A percentile compares a stretch with the other conserved stretches of the same genome.
These are phyloP conservation scores for Diachrysia chrysitis DNA, from an alignment of 2,888 invertebrate species.

Conservation along the genomic window DNA sequence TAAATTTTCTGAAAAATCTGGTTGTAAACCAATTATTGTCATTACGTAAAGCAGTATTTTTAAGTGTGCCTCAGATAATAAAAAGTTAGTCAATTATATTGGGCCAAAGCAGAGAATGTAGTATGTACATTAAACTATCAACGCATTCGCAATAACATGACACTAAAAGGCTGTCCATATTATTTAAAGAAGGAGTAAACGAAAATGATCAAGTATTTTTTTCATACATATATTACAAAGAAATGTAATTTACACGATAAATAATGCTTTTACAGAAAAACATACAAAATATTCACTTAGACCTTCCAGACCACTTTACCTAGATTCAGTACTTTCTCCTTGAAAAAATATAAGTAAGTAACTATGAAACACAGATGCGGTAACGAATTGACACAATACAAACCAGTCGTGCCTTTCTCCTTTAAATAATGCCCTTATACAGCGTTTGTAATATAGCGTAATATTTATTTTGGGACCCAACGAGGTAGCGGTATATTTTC, in stretches of 20 bases:
- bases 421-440: conserved; percentile 40
- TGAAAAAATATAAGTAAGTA: not conserved
- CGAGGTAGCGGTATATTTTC: conserved; percentile 77
- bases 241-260: not conserved
- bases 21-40: too few relatives aligned
- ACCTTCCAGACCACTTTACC: not conserved
- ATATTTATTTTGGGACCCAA: conserved; percentile 73
- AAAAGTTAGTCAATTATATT: too few relatives aligned
- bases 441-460: conserved; percentile 66
- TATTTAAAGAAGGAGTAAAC: not conserved
- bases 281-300: not conserved
- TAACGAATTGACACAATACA: conserved; percentile 31
- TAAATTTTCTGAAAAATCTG: too few relatives aligned
- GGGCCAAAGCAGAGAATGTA: too few relatives aligned
- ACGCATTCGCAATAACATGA: too few relatives aligned
- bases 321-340: not conserved
- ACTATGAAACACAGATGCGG: conserved; percentile 7
- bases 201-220: not conserved
- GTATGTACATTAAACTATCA: too few relatives aligned
- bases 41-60: too few relatives aligned
- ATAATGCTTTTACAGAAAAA: not conserved
- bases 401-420: conserved; percentile 22
- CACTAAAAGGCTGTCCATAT: too few relatives aligned
- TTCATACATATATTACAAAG: not conserved
- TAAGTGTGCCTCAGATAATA: too few relatives aligned